A percentile compares a stretch with the other conserved stretches of the same genome.
These are phyloP conservation scores for Caenorhabditis sulstoni DNA, from an alignment of 2,888 invertebrate species.

Conservation along the genomic window DNA sequence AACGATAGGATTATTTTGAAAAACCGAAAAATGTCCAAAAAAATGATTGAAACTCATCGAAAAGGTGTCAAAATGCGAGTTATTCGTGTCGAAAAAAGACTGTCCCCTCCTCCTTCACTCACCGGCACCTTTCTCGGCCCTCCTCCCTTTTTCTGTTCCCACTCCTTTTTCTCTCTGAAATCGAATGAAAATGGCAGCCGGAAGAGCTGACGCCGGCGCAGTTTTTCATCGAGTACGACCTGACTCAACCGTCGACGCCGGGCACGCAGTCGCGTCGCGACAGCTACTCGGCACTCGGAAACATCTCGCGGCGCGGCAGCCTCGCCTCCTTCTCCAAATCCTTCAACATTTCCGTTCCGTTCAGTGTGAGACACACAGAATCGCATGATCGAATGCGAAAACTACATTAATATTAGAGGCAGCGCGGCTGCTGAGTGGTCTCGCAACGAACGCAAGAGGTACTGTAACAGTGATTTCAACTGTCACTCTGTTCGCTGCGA, in stretches of 20 bases:
- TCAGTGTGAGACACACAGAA: conserved; percentile 57
- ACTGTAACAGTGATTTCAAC: too few relatives aligned
- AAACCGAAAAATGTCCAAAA: too few relatives aligned
- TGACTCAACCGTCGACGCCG: conserved; percentile 61
- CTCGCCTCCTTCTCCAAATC: conserved; percentile 60
- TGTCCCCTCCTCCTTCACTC: too few relatives aligned
- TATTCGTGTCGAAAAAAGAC: not conserved
- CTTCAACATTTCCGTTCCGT: conserved; percentile 60
- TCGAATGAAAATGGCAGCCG: conserved; percentile 33
- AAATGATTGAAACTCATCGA: too few relatives aligned
- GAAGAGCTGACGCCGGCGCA: conserved; percentile 53
- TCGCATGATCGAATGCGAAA: too few relatives aligned
- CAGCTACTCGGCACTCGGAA: conserved; percentile 41
- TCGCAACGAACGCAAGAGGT: too few relatives aligned
- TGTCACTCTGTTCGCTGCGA: too few relatives aligned
- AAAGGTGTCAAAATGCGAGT: too few relatives aligned
- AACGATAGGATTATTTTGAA: too few relatives aligned
- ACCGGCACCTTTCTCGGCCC: not conserved
- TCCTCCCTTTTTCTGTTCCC: not conserved
- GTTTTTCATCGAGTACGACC: conserved; percentile 62
- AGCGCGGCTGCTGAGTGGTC: too few relatives aligned
- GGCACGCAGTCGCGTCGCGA: conserved; percentile 48
- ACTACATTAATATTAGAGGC: too few relatives aligned
- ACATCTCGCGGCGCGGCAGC: conserved; percentile 56
- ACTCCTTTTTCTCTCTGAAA: too few relatives aligned